Conservation (phyloP, 2,888 invertebrate species). For the Athalia circularis region DNA sequence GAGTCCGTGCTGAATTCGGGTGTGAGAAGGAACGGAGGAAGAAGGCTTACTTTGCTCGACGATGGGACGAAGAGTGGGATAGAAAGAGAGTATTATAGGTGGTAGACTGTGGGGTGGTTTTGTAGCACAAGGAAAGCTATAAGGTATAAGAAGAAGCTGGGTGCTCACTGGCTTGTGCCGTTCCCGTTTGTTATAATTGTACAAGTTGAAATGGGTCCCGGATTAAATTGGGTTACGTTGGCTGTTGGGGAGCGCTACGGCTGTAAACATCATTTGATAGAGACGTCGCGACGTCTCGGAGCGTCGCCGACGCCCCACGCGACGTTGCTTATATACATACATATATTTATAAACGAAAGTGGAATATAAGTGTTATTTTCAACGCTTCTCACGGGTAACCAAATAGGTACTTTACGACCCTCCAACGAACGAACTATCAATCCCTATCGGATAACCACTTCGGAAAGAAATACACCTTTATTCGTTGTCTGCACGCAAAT, state of each 20-base stretch:
- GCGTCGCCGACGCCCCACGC: slow-evolving; percentile 30
- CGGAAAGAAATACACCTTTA: slow-evolving; percentile 6
- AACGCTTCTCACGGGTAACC: slow-evolving; percentile 14
- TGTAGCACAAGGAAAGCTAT: slow-evolving; percentile 12
- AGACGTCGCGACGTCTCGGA: slow-evolving; percentile 42
- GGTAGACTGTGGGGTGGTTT: slow-evolving; percentile 19
- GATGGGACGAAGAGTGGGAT: not conserved
- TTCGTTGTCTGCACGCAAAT: not conserved
- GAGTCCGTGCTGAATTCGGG: slow-evolving; percentile 32
- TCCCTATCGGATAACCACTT: slow-evolving; percentile 5
- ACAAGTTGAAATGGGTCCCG: slow-evolving; percentile 41
- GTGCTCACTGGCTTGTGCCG: slow-evolving; percentile 35
- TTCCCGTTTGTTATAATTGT: slow-evolving; percentile 42
- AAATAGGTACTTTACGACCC: slow-evolving; percentile 31
- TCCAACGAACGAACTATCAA: slow-evolving; percentile 22
- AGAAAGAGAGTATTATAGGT: not conserved
- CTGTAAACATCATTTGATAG: slow-evolving; percentile 43
- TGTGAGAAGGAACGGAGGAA: not conserved
- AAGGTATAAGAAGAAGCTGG: slow-evolving; percentile 34
- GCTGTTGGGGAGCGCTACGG: slow-evolving; percentile 30
- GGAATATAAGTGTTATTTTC: slow-evolving; percentile 41
- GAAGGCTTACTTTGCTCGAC: slow-evolving; percentile 37
- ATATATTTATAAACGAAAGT: slow-evolving; percentile 18
- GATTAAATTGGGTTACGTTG: slow-evolving; percentile 43
- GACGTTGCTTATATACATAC: slow-evolving; percentile 23